These are phyloP conservation scores for Tetramorium alpestre DNA, from an alignment of 1,140 invertebrate species.

Conservation along the genomic window DNA sequence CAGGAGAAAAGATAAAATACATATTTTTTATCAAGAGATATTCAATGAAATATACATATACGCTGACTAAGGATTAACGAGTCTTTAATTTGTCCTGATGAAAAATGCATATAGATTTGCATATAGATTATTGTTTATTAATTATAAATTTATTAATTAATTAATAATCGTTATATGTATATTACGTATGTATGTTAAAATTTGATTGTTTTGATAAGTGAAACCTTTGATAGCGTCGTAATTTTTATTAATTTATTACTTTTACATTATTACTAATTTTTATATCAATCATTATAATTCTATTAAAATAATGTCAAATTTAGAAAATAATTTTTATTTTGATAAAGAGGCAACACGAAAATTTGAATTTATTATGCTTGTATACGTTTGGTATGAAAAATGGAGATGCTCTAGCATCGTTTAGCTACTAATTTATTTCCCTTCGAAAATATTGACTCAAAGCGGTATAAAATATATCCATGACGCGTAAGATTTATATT, in stretches of 20 bases:
- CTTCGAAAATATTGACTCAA: not conserved
- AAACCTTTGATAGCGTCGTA: not conserved
- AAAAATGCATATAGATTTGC: not conserved
- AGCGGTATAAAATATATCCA: not conserved
- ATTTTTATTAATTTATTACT: not conserved
- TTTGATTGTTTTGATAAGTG: not conserved
- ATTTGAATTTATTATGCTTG: not conserved
- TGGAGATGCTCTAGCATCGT: not conserved
- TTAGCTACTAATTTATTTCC: not conserved
- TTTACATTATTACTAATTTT: not conserved
- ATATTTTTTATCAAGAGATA: slow-evolving; percentile 19
- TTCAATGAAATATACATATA: not conserved
- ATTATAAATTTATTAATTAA: not conserved
- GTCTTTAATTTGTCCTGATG: not conserved
- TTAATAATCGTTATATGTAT: not conserved
- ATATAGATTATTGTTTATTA: not conserved
- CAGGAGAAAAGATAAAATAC: not conserved
- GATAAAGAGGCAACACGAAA: not conserved
- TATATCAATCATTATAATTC: not conserved
- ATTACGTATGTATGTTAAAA: not conserved
- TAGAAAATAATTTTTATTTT: not conserved
- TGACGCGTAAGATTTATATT: slow-evolving; percentile 21
- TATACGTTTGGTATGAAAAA: not conserved
- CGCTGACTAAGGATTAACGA: slow-evolving; percentile 14
- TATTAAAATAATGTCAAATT: not conserved